Conservation (phyloP, 2,797 vertebrate species). For the Yasuhikotakia modesta region DNA sequence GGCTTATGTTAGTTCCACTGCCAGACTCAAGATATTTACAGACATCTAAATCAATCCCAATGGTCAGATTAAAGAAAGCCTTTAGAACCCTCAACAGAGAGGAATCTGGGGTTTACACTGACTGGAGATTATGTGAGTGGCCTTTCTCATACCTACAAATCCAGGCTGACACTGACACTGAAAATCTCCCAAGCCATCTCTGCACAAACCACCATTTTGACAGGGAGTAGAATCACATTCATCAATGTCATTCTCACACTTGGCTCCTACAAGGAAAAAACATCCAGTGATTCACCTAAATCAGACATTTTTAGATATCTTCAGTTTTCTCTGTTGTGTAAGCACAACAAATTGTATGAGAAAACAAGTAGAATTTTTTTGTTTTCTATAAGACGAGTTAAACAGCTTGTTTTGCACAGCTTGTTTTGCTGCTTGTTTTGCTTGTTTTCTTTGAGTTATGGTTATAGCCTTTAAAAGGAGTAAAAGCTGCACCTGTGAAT, state of each 20-base stretch:
- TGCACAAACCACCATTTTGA: conserved; percentile 86
- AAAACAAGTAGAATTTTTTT: background rate
- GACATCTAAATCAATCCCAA: conserved; percentile 33
- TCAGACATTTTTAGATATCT: conserved; percentile 8
- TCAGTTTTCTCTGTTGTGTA: background rate
- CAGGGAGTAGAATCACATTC: conserved; percentile 92
- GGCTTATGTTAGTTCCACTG: conserved; percentile 34
- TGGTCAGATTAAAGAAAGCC: conserved; percentile 23
- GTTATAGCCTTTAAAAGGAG: background rate
- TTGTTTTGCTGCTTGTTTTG: too few relatives aligned
- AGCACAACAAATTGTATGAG: background rate
- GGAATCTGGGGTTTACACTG: conserved; percentile 29
- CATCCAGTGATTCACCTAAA: background rate
- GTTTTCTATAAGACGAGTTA: background rate
- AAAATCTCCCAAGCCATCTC: conserved; percentile 85
- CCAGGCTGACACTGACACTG: conserved; percentile 88
- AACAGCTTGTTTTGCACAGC: conserved; percentile 18
- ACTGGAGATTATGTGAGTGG: conserved; percentile 27
- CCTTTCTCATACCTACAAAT: conserved; percentile 80
- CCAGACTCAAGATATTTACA: conserved; percentile 43
- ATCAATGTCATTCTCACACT: conserved; percentile 91
- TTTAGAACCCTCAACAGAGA: background rate
- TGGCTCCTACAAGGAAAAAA: conserved; percentile 81
- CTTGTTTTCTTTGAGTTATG: conserved; percentile 5
- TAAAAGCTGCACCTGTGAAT: conserved; percentile 84